Evolutionary conservation across 1,140 invertebrate species (phyloP), one percentile per base, ranked within the genome.

Genomic region (Rhizoglyphus robini): DNA sequence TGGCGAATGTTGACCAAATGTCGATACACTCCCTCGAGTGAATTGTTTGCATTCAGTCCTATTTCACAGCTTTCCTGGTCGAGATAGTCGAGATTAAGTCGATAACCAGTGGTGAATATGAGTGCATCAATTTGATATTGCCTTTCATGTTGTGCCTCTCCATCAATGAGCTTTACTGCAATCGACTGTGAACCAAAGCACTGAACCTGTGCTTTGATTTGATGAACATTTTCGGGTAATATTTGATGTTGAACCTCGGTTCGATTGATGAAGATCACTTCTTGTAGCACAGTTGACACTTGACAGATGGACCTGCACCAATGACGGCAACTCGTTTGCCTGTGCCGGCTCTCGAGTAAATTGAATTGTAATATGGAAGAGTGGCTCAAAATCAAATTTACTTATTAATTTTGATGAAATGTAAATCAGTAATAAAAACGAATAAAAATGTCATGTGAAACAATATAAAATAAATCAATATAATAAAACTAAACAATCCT

Each of bases 221-320:
- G 69, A 4, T 23, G 23, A 31, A 67, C 36, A 41, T 70, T 70
- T 1, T 25, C 11, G 3, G 63, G 67, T 5, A 70, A 61, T 25
- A 29, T 5, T 11, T 25, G 18, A 64, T 64, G 46, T n/a, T 27
- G 4, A n/a, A n/a, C n/a, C 20, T 41, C 23, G 4, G 62, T 29
- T 11, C 5, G 3, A 18, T 59, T 27, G 30, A 18, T 30, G 18
- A 63, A 63, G 29, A 34, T 62, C 63, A 71, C 68, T 59, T 81
- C 75, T 68, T 80, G 73, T 0, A 86, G 84, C 15, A 81, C 80
- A 57, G 74, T 73, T 13, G 86, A 82, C 69, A 92, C 81, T 70
- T 73, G 2, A 88, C 90, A 18, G 89, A 93, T 13, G 88, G 85
- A 20, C 88, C 88, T 49, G 86, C 88, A 5, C 92, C 92, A 31